Base-by-base conservation (phyloP, 2,797 vertebrate genomes). In the Sebastes jordani region DNA sequence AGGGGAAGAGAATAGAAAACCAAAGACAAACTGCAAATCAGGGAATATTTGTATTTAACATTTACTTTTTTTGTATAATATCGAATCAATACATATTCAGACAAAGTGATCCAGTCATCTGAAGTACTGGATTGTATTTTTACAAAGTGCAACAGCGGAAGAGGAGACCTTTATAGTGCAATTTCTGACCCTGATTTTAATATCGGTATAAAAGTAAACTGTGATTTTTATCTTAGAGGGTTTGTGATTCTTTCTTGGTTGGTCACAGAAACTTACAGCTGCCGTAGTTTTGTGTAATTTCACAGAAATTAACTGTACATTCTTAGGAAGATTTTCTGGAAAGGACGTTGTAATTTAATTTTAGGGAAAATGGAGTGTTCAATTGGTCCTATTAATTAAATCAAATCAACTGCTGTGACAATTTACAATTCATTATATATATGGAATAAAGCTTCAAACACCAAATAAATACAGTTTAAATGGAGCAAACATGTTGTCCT, bases 11-110 rank as follows among this genome's bases (percentile, higher is more conserved):
- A 55, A 20, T 14, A 32, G 55, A 69, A 56, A 86, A 25, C 87
- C 86, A 88, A 86, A 90, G 68, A 83, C 1, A 0, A 27, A 65
- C 13, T 36, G 6, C 5, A 59, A 60, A 86, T 88, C 86, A 89
- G 85, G 81, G 82, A 89, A 62, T 20, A 6, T 56, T 20, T 75
- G 16, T 70, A 54, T 74, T 66, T 74, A 64, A 75, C 62, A 20
- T 64, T 30, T 1, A 4, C 2, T 34, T 70, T 65, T 34, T 62
- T 36, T 25, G 13, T 55, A 3, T 14, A 11, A 38, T 27, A 27
- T 30, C 6, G 0, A 34, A 59, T 83, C 42, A 4, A 14, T 54
- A 3, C 11, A 34, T 34, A 59, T 71, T 64, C 23, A 23, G 14
- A 71, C 54, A 11, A 54, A 11, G 14, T 69, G 54, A n/a, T 72